Evolutionary conservation across 1,140 invertebrate species (phyloP).

Genomic region (Solenopsis invicta): DNA sequence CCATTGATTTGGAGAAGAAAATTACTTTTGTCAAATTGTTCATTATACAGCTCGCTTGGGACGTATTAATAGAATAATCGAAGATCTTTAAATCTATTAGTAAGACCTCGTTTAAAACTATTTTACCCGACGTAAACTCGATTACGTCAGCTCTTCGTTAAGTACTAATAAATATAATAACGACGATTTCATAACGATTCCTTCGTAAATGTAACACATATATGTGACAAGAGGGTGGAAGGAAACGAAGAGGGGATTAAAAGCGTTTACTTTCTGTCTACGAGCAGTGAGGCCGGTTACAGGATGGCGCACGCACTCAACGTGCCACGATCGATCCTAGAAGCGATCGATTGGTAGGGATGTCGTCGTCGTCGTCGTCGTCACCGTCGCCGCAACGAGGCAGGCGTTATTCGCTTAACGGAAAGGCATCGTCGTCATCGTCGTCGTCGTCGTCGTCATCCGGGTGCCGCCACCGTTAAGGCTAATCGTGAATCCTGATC

Average conservation of each 20-base stretch:
- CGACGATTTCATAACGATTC: slow-evolving; percentile 53
- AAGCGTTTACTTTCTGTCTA: slow-evolving; percentile 64
- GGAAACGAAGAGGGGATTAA: slow-evolving; percentile 38
- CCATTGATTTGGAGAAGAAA: not conserved
- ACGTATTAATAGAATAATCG: not conserved
- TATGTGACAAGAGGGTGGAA: slow-evolving; percentile 25
- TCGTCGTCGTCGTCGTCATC: slow-evolving; percentile 22
- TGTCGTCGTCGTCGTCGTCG: slow-evolving; percentile 61
- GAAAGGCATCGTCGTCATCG: slow-evolving; percentile 22
- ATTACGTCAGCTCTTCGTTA: slow-evolving; percentile 40
- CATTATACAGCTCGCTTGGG: not conserved
- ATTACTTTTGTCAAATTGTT: not conserved
- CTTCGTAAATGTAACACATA: slow-evolving; percentile 52
- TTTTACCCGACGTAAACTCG: slow-evolving; percentile 22
- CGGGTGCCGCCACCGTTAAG: slow-evolving; percentile 55
- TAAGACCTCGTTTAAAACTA: not conserved
- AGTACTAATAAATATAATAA: slow-evolving; percentile 61
- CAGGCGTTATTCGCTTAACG: slow-evolving; percentile 52
- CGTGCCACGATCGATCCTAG: slow-evolving; percentile 67
- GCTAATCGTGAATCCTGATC: slow-evolving; percentile 66
- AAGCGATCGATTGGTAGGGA: slow-evolving; percentile 71
- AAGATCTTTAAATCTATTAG: not conserved
- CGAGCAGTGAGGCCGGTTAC: slow-evolving; percentile 29
- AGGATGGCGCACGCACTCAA: slow-evolving; percentile 72
- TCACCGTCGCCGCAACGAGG: not conserved